These are phyloP conservation scores for Drosophila longiperda DNA, from an alignment of 2,888 invertebrate genomes.

Conservation along the genomic window DNA sequence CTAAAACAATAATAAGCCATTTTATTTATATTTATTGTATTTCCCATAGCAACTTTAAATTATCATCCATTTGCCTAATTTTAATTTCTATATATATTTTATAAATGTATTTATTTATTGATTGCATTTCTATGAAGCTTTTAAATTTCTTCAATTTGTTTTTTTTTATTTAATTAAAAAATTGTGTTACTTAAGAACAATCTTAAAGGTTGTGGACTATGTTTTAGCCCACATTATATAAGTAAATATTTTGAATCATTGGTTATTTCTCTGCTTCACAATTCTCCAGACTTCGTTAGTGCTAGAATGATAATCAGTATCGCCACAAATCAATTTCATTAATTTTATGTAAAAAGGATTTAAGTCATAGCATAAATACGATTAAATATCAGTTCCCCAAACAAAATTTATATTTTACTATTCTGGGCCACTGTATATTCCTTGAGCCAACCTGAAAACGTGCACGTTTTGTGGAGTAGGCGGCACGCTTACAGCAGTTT, in stretches of 20 bases:
- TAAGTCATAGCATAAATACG: neutral
- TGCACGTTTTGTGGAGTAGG: slow-evolving; percentile 35
- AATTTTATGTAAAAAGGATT: neutral
- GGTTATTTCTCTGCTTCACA: neutral
- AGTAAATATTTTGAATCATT: neutral
- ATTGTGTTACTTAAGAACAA: neutral
- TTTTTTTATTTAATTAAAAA: neutral
- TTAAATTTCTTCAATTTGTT: neutral
- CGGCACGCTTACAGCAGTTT: slow-evolving; percentile 48
- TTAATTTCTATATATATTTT: neutral
- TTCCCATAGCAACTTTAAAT: neutral
- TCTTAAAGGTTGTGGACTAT: neutral
- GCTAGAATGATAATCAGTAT: neutral
- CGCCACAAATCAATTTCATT: neutral
- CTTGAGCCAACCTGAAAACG: slow-evolving; percentile 13
- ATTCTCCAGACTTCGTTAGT: neutral
- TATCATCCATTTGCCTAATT: neutral
- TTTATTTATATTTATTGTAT: neutral
- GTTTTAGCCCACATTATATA: neutral
- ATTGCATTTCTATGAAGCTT: neutral
- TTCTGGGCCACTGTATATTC: slow-evolving; percentile 32
- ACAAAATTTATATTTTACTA: neutral
- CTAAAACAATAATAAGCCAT: neutral
- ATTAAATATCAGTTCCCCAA: neutral
- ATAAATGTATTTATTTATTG: neutral